Base-by-base conservation (phyloP, 2,888 invertebrate genomes). In the Ichneumoninae sp. region DNA sequence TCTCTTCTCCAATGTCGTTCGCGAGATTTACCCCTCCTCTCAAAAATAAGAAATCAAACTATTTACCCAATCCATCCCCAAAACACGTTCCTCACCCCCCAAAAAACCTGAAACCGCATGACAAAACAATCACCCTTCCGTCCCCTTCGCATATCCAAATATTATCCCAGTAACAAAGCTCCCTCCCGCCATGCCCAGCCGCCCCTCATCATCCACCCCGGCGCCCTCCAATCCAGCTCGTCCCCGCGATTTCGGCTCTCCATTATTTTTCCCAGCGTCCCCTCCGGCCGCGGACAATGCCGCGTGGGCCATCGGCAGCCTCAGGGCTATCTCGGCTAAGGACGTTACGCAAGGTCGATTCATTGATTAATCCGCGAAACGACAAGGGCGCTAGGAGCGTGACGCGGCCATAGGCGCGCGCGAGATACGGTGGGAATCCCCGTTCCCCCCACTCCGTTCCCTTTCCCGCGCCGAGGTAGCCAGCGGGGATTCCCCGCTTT, bases 331-430 rank as follows among this genome's bases (percentile, higher is more conserved):
- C 81, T 75, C 75, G 81, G 60, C 75, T 75, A 68, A 81, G 75
- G 69, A 81, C 81, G 80, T 87, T 83, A 83, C 80, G 85, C 87
- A 85, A 85, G 85, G 85, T 87, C 87, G 83, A 87, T 87, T 87
- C 87, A 87, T 87, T 85, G 87, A 87, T 87, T 87, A 85, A 85
- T 85, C 83, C 83, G 83, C 74, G 66, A 83, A 81, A 74, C 44
- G 36, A 70, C 76, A 77, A 78, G 68, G 79, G 79, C 66, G 82
- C 79, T 63, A 83, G 69, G 66, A 82, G 74, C 75, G 60, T 57
- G 47, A 70, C 19, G 44, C 50, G 57, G 30, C 30, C 33, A 60
- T 60, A 63, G 63, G 63, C 63, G 63, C 63, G 63, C 63, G 63
- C 60, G 40, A 54, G 40, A 66, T 47, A 47, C 40, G 66, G 3